Evolutionary conservation across 2,113 vertebrate species (phyloP).

Genomic region (Columbina picui): DNA sequence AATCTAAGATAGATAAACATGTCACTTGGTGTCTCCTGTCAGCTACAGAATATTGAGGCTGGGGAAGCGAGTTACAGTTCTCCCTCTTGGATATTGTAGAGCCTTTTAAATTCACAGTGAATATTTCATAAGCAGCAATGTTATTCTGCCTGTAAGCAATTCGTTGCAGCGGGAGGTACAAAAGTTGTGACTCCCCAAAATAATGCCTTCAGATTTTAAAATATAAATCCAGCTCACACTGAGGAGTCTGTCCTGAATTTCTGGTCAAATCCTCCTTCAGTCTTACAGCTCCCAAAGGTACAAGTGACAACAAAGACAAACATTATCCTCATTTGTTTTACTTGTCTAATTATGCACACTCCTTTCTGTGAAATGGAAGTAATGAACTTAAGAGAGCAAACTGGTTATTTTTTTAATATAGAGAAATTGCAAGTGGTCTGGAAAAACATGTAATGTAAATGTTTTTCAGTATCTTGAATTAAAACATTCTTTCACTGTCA

Average conservation of each 20-base stretch:
- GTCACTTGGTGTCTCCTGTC: background rate
- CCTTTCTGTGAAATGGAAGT: background rate
- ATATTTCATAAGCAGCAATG: background rate
- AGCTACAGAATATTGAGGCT: background rate
- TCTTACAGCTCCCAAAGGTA: background rate
- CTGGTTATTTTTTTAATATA: background rate
- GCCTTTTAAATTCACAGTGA: background rate
- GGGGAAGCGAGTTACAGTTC: background rate
- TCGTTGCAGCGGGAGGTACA: background rate
- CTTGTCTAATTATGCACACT: background rate
- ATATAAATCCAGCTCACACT: background rate
- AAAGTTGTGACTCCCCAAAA: background rate
- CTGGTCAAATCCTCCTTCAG: background rate
- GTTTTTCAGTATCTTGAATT: background rate
- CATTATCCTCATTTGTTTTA: background rate
- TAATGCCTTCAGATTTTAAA: background rate
- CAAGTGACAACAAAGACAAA: background rate
- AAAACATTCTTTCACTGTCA: background rate
- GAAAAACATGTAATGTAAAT: background rate
- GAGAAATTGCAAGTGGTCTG: background rate
- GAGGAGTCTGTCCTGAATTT: background rate
- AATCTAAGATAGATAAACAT: background rate
- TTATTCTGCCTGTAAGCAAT: background rate
- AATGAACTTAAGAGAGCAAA: background rate
- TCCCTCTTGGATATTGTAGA: background rate